phyloP scores from a whole-genome alignment of 1,140 invertebrate genomes.

The Drosophila eugracilis region DNA sequence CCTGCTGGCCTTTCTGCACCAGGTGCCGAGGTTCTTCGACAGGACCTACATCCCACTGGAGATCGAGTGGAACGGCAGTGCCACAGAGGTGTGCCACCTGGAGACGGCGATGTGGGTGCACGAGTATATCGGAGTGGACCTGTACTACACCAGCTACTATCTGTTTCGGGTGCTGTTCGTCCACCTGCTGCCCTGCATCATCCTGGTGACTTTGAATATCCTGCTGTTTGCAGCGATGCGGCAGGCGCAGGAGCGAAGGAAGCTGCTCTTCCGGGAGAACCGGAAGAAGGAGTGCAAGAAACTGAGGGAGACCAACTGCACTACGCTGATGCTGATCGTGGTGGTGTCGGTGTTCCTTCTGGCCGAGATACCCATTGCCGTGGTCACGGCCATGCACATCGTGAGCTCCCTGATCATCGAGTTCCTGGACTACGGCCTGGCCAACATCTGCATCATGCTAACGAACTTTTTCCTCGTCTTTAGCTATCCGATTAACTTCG shows the following conservation, averaged over 20 bases:
- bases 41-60: slow-evolving; percentile 84
- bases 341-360: slow-evolving; percentile 96
- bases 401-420: slow-evolving; percentile 90
- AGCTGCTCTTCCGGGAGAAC: slow-evolving; percentile 93
- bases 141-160: slow-evolving; percentile 93
- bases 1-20: slow-evolving; percentile 91
- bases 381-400: slow-evolving; percentile 94
- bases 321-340: slow-evolving; percentile 97
- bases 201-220: slow-evolving; percentile 95
- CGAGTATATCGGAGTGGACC: slow-evolving; percentile 87
- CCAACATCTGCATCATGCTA: slow-evolving; percentile 93
- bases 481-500: slow-evolving; percentile 97
- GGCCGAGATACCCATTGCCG: slow-evolving; percentile 95
- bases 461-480: slow-evolving; percentile 96
- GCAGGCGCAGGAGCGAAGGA: slow-evolving; percentile 91
- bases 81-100: slow-evolving; percentile 87
- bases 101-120: slow-evolving; percentile 88
- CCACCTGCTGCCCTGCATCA: slow-evolving; percentile 94
- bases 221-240: slow-evolving; percentile 94
- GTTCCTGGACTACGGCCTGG: slow-evolving; percentile 91
- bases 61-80: slow-evolving; percentile 88
- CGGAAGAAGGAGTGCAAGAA: slow-evolving; percentile 93
- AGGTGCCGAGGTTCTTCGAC: slow-evolving; percentile 92
- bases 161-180: slow-evolving; percentile 96
- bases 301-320: slow-evolving; percentile 94